Percentiles rank a stretch among this genome's conserved stretches.
Evolutionary conservation across 2,113 vertebrate species (phyloP).

Genomic region (Glaucomys volans): DNA sequence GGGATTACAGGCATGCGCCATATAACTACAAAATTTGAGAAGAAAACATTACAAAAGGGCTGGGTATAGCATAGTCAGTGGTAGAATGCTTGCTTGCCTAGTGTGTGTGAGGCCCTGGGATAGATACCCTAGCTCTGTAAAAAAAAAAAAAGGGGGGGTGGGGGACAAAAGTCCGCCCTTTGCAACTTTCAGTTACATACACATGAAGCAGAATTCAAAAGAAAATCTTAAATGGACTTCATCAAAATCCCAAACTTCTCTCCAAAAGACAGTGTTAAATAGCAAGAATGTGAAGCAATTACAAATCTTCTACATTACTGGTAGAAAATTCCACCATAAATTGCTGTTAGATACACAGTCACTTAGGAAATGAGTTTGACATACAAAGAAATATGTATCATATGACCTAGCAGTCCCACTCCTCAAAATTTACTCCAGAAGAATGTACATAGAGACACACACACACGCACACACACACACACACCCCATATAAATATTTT

Average conservation of each 20-base stretch:
- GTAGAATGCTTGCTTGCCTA: too few relatives aligned
- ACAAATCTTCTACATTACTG: background rate
- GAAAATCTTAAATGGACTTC: background rate
- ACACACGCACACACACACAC: background rate
- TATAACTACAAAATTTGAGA: background rate
- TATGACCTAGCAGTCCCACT: background rate
- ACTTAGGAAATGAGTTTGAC: background rate
- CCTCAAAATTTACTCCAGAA: background rate
- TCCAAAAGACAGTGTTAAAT: background rate
- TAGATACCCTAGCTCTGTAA: too few relatives aligned
- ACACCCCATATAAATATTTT: background rate
- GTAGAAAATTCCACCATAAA: background rate
- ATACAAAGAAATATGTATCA: background rate
- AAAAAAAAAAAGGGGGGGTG: background rate
- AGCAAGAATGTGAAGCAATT: background rate
- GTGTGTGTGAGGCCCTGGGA: too few relatives aligned
- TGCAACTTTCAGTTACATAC: background rate
- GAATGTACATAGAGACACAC: background rate
- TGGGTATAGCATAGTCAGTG: too few relatives aligned
- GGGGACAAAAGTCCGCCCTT: background rate
- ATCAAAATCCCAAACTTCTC: slow-evolving; percentile 24
- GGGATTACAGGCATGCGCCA: too few relatives aligned
- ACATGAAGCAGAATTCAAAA: background rate
- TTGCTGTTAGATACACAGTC: background rate
- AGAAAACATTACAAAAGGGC: background rate